Evolutionary conservation across 2,888 invertebrate genomes (phyloP), one percentile per base, ranked within the genome.

Genomic region (Mellilla xanthometata): DNA sequence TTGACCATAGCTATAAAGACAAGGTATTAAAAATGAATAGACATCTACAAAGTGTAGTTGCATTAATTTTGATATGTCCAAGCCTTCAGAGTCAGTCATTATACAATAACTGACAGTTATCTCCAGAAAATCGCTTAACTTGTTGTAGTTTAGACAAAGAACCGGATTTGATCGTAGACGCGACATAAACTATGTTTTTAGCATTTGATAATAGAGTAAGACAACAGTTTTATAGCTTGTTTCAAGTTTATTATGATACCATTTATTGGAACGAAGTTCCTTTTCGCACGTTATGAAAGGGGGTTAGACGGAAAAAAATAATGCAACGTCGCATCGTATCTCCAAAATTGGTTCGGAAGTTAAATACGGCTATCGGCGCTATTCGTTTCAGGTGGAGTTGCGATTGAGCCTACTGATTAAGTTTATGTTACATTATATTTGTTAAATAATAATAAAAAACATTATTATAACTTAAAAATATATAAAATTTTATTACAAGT

Each of bases 121-220:
- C 68, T 60, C 48, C 39, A 49, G 60, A 65, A 69, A 68, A 68
- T 68, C 70, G 55, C 58, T 52, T 54, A 61, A 60, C 63, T 49
- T 60, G 57, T 60, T 57, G 56, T 49, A 49, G 43, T 46, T 42
- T 51, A 65, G 60, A 68, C 68, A 66, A 66, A 62, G 65, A 68
- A 58, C 66, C 65, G 68, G 68, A 69, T 56, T 64, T 49, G 58
- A 65, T 62, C 57, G 55, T 30, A 8, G 7, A 24, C 35, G 10
- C 51, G 54, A 61, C 56, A 57, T 60, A 57, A 62, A 56, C 60
- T 59, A 51, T 48, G 53, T 54, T 56, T 58, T 56, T 50, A 55
- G 43, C 30, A 39, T 39, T 30, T 22, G 24, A 43, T 44, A 28
- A 13, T 33, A 27, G 19, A 33, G 19, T 30, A 8, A 19, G 9